Conservation (phyloP, 2,797 vertebrate genomes). For the Gila robusta region DNA sequence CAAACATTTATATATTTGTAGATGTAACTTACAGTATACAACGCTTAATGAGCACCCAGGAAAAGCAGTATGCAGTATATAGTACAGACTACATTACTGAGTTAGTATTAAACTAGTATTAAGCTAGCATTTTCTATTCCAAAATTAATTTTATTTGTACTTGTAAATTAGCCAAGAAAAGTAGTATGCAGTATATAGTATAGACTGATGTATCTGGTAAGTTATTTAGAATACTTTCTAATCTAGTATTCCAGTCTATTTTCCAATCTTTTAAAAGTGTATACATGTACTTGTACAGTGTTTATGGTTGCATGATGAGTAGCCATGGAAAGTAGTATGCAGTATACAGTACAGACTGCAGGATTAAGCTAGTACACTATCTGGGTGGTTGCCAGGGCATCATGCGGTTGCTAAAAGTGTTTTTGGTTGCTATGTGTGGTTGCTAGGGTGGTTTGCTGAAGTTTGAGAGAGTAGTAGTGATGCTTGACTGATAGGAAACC, state of each 20-base stretch:
- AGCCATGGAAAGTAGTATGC: neutral
- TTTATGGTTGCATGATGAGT: neutral
- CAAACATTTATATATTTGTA: too few relatives aligned
- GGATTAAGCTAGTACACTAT: neutral
- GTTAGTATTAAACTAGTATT: too few relatives aligned
- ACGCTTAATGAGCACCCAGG: too few relatives aligned
- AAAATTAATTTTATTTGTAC: too few relatives aligned
- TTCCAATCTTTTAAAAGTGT: neutral
- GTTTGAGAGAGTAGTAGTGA: neutral
- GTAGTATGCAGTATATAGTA: neutral
- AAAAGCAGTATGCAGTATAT: too few relatives aligned
- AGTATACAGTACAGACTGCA: neutral
- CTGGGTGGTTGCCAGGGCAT: neutral
- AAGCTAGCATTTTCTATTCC: too few relatives aligned
- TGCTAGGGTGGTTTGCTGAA: neutral
- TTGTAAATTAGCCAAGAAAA: too few relatives aligned
- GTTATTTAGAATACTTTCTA: neutral
- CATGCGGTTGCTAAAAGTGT: neutral
- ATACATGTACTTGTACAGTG: neutral
- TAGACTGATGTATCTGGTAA: rapidly evolving
- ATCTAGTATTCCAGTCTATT: neutral
- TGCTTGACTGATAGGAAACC: neutral
- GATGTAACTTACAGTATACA: too few relatives aligned
- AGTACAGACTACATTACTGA: too few relatives aligned
- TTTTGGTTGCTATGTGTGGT: constrained; percentile 4